phyloP scores from a whole-genome alignment of 2,113 vertebrate species.

The Burhinus bistriatus region DNA sequence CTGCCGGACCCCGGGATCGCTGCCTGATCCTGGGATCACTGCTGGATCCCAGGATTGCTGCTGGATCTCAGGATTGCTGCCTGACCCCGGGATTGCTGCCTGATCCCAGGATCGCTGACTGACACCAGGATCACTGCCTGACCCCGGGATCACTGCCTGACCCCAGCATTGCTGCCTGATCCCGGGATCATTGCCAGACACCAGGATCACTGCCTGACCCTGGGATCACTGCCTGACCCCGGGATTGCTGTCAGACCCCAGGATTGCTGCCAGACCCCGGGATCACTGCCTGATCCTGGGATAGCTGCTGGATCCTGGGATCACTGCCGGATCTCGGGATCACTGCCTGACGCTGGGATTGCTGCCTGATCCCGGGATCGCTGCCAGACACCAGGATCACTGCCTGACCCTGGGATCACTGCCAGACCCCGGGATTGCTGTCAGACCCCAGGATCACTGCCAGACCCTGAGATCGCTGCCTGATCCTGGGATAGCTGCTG shows the following conservation, averaged over 20 bases:
- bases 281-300: accelerated
- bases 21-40: accelerated
- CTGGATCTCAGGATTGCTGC: accelerated
- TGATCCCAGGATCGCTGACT: accelerated
- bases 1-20: accelerated
- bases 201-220: too few species aligned
- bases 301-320: accelerated
- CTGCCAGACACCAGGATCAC: accelerated
- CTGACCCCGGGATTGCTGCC: accelerated
- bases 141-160: not conserved
- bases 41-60: accelerated
- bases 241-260: too few species aligned
- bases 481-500: accelerated
- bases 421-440: accelerated
- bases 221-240: too few species aligned
- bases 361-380: accelerated
- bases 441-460: accelerated
- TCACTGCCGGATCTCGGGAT: too few species aligned
- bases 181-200: too few species aligned
- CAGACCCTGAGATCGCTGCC: accelerated
- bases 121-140: accelerated
- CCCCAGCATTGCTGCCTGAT: too few species aligned
- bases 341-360: accelerated
- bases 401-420: accelerated
- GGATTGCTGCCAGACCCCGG: not conserved